These are phyloP conservation scores for Cordilura impudica DNA, from an alignment of 2,888 invertebrate genomes.

Conservation along the genomic window DNA sequence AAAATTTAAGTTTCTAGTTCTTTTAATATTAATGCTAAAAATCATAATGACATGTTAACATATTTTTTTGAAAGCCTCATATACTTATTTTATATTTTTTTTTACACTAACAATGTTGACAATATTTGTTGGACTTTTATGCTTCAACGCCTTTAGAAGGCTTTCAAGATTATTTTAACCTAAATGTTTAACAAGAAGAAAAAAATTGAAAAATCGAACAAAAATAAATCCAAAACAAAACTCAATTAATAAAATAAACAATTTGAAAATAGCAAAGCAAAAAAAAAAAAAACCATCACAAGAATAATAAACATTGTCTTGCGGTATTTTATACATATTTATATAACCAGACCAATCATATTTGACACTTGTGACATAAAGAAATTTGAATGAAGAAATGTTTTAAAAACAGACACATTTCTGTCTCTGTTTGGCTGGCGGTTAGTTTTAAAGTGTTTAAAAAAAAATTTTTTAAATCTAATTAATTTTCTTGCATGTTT, in stretches of 20 bases:
- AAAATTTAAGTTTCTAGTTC: constrained; percentile 19
- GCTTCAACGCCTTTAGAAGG: constrained; percentile 57
- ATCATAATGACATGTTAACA: constrained; percentile 58
- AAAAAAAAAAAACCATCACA: neutral
- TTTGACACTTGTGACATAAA: constrained; percentile 55
- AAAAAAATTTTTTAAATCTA: neutral
- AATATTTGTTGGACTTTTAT: constrained; percentile 37
- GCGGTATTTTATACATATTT: constrained; percentile 7
- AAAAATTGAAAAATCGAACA: neutral
- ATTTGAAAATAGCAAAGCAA: constrained; percentile 8
- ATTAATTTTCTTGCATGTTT: neutral
- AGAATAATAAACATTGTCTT: neutral
- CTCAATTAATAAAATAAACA: constrained; percentile 62
- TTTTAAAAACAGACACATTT: constrained; percentile 15
- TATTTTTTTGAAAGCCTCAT: constrained; percentile 15
- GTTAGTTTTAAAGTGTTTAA: neutral
- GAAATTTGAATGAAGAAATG: constrained; percentile 23
- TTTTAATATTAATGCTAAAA: constrained; percentile 39
- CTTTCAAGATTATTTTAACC: constrained; percentile 54
- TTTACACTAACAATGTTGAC: constrained; percentile 40
- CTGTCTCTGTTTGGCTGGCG: neutral
- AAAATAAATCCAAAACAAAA: constrained; percentile 34
- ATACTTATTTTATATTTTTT: neutral
- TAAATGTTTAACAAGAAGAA: constrained; percentile 51
- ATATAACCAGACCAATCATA: constrained; percentile 44